A percentile compares a stretch with the other conserved stretches of the same genome.
These are phyloP conservation scores for Nephotettix cincticeps DNA, from an alignment of 1,140 invertebrate genomes.

Conservation along the genomic window DNA sequence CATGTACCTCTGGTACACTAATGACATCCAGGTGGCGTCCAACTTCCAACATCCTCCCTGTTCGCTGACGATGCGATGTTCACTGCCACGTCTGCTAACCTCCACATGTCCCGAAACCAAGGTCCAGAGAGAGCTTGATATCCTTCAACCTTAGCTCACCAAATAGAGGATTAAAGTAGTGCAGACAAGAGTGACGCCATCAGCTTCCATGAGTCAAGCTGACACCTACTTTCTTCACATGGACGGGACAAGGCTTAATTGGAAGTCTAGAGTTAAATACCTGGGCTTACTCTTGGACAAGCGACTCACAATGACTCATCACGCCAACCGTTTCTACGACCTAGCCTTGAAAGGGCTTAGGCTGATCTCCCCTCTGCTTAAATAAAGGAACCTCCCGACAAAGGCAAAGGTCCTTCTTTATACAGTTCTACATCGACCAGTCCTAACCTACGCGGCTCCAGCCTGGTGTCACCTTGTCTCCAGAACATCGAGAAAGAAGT, in stretches of 20 bases:
- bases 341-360: not conserved
- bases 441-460: not conserved
- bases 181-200: not conserved
- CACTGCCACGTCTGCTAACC: not conserved
- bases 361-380: not conserved
- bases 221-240: not conserved
- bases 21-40: slow-evolving; percentile 6
- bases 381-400: not conserved
- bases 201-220: too few species aligned
- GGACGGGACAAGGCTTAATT: not conserved
- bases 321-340: not conserved
- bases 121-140: slow-evolving; percentile 3
- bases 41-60: not conserved
- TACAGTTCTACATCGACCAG: not conserved
- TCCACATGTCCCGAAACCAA: not conserved
- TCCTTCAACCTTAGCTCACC: not conserved
- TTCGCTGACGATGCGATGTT: slow-evolving; percentile 23
- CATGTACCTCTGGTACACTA: slow-evolving; percentile 19
- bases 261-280: not conserved
- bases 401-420: not conserved
- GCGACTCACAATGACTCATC: not conserved
- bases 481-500: too few species aligned
- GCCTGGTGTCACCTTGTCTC: not conserved
- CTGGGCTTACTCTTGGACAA: not conserved
- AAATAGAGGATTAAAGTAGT: slow-evolving; percentile 19